A percentile compares a stretch with the other conserved stretches of the same genome.
phyloP scores from a whole-genome alignment of 2,888 invertebrate species.

The Eustalomyia histrio region DNA sequence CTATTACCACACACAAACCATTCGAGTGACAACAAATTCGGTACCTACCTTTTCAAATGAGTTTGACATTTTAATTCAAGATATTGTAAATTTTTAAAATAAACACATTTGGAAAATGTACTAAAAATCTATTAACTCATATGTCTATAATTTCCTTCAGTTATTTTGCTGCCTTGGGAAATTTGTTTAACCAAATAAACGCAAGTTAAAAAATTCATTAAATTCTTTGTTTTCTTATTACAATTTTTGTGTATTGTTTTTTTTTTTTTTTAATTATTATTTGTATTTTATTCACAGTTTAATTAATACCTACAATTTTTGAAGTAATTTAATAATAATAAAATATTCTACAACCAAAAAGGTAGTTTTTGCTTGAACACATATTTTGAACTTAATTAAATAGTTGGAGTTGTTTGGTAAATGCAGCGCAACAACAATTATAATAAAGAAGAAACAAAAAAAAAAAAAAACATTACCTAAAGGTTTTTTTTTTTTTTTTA shows the following conservation, averaged over 20 bases:
- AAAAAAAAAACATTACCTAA: conserved; percentile 10
- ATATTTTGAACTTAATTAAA: conserved; percentile 56
- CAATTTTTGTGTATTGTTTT: not conserved
- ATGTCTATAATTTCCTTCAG: not conserved
- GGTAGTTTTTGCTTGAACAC: conserved; percentile 33
- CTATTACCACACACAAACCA: too few species aligned
- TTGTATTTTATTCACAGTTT: not conserved
- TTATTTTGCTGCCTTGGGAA: not conserved
- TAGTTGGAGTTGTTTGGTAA: not conserved
- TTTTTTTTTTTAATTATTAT: not conserved
- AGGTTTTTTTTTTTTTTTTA: conserved; percentile 7
- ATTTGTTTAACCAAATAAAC: not conserved
- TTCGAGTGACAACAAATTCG: too few species aligned
- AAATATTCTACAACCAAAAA: not conserved
- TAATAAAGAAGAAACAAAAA: conserved; percentile 24
- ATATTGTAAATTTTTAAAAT: too few species aligned
- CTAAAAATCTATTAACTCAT: too few species aligned
- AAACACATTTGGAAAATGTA: too few species aligned
- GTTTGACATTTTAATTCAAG: too few species aligned
- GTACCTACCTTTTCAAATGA: too few species aligned
- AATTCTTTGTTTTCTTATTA: not conserved
- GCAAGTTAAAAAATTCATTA: not conserved
- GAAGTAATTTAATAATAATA: not conserved
- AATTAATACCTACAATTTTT: not conserved
- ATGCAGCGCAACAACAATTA: conserved; percentile 37